phyloP scores from a whole-genome alignment of 2,113 vertebrate genomes.

The Colossoma macropomum region DNA sequence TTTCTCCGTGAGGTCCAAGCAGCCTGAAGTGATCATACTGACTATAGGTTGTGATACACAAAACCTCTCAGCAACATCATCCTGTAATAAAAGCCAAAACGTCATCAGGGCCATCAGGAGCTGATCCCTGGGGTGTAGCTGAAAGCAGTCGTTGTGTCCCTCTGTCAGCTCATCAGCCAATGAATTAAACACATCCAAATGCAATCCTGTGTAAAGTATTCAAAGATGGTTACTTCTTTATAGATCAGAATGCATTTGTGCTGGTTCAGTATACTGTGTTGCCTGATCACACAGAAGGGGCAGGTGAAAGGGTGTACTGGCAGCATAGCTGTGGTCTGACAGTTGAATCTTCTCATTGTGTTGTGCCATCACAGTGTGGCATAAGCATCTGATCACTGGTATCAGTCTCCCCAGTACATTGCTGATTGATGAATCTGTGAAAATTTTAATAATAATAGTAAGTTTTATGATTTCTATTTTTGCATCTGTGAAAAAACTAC shows the following conservation, averaged over 20 bases:
- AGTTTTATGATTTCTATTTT: too few species aligned
- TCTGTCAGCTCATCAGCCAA: neutral
- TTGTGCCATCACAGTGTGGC: too few species aligned
- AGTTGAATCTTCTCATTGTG: too few species aligned
- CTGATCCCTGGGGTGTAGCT: constrained; percentile 5
- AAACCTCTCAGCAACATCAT: neutral
- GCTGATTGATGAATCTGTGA: too few species aligned
- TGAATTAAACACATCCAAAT: neutral
- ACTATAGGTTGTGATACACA: neutral
- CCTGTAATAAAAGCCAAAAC: neutral
- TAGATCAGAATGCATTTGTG: neutral
- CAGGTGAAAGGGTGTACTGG: too few species aligned
- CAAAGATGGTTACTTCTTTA: neutral
- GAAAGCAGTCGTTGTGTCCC: neutral
- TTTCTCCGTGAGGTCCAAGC: constrained; percentile 2
- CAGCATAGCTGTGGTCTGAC: too few species aligned
- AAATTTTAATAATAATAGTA: too few species aligned
- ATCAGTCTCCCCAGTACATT: too few species aligned
- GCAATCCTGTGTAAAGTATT: neutral
- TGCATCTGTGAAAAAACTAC: too few species aligned
- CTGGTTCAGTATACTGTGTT: neutral
- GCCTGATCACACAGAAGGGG: neutral
- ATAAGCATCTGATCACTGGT: too few species aligned
- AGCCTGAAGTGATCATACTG: neutral
- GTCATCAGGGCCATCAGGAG: constrained; percentile 1